These are phyloP conservation scores for Craseonycteris thonglongyai DNA, from an alignment of 2,113 vertebrate genomes.

Conservation along the genomic window DNA sequence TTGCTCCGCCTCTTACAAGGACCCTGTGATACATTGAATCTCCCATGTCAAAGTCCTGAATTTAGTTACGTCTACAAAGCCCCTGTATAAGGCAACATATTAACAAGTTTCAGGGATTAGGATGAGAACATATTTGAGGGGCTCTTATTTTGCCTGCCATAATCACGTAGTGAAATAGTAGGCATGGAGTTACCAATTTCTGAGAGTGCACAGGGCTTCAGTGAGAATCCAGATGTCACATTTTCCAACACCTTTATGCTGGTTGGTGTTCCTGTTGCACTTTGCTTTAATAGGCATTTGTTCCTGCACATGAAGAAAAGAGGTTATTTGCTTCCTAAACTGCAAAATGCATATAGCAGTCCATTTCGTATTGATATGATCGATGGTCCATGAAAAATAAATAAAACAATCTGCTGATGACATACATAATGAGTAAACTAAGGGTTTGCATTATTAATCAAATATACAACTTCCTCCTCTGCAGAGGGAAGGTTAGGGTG, in stretches of 20 bases:
- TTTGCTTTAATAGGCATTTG: constrained; percentile 77
- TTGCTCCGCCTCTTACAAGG: background rate
- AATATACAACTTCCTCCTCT: background rate
- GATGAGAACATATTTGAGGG: too few species aligned
- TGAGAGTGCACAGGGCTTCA: constrained; percentile 80
- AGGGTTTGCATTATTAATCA: background rate
- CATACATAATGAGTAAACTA: background rate
- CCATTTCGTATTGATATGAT: background rate
- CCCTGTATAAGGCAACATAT: background rate
- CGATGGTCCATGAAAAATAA: background rate
- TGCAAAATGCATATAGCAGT: background rate
- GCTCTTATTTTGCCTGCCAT: background rate
- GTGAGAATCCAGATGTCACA: constrained; percentile 81
- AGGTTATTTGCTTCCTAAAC: background rate
- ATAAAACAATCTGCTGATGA: background rate
- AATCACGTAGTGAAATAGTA: background rate
- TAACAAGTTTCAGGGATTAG: too few species aligned
- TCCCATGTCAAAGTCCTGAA: background rate
- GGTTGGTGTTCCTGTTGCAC: constrained; percentile 73
- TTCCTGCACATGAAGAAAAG: constrained; percentile 71
- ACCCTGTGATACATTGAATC: background rate
- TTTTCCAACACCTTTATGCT: constrained; percentile 68
- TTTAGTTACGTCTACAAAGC: background rate
- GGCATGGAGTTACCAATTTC: constrained; percentile 73
- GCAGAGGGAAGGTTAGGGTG: background rate